phyloP scores from a whole-genome alignment of 2,888 invertebrate species.

The Dasysyrphus albostriatus region DNA sequence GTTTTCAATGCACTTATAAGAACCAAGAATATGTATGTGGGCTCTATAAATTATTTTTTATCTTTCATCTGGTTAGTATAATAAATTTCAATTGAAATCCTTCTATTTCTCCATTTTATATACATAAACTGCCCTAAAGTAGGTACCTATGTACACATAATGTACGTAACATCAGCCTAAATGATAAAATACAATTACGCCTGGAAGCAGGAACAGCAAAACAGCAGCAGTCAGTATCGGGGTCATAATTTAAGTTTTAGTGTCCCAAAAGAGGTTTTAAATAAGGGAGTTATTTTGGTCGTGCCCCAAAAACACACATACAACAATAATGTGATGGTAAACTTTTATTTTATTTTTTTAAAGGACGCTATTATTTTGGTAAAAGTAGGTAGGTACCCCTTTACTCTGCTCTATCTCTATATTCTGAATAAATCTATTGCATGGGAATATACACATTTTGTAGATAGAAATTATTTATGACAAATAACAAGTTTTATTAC shows the following conservation, averaged over 20 bases:
- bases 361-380: constrained; percentile 19
- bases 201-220: neutral
- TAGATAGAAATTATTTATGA: constrained; percentile 61
- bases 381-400: neutral
- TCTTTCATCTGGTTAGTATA: constrained; percentile 7
- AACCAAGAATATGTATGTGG: neutral
- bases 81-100: constrained; percentile 32
- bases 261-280: constrained; percentile 27
- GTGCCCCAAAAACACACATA: neutral
- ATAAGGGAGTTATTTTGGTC: constrained; percentile 15
- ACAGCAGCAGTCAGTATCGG: neutral
- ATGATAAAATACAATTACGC: constrained; percentile 64
- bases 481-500: constrained; percentile 55
- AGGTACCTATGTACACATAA: neutral
- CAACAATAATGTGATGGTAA: neutral
- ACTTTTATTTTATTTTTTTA: neutral
- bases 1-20: constrained; percentile 4
- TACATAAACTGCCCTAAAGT: constrained; percentile 1
- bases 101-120: constrained; percentile 9
- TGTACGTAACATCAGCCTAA: constrained; percentile 23
- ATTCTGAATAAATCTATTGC: constrained; percentile 32
- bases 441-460: constrained; percentile 1
- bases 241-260: constrained; percentile 48
- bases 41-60: constrained; percentile 20
- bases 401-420: neutral